Base-by-base conservation (phyloP, 92 coral and sea anemone species). In the Phymanthus crucifer region DNA sequence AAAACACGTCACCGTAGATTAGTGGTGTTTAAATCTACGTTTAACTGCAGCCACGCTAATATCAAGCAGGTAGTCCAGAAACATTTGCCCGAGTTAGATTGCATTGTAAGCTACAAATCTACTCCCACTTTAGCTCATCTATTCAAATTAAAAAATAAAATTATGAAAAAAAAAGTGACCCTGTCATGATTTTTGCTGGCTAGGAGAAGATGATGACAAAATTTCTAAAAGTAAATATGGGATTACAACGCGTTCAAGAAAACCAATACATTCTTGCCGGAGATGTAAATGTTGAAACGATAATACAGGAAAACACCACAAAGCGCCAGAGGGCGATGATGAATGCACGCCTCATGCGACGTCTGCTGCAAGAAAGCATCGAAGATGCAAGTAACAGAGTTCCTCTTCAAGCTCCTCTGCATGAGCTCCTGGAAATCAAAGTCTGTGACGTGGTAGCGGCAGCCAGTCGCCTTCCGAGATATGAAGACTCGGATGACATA, bases 321-420 rank as follows among this genome's bases (percentile, higher is more conserved):
- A 35, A 40, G 40, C 61, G 16, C 23, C 71, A 46, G 43, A 48
- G 71, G 46, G 32, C 56, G 26, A 75, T 19, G 24, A 66, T 83
- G 72, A 80, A 80, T 23, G 84, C 78, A 3, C 76, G 71, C 69
- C 66, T 71, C 11, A 68, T 80, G 24, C n/a, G 70, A 29, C 50
- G 46, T 36, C 48, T 80, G 38, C 70, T 80, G 40, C 70, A 70
- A 46, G 78, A 80, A 48, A 14, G 45, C 5, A 26, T 80, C 34
- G 71, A 69, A 5, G 77, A 71, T 34, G 54, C 77, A 6, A 80
- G 84, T 57, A 80, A 80, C 56, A 47, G 78, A 48, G 27, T 80
- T 5, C 78, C 84, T 11, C 78, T 71, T 58, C 58, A 58, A 58
- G 66, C 66, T 26, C 32, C 66, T 58, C 34, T 58, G 66, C 66